Evolutionary conservation across 2,888 invertebrate species (phyloP).

Genomic region (Loripinus fragilis): DNA sequence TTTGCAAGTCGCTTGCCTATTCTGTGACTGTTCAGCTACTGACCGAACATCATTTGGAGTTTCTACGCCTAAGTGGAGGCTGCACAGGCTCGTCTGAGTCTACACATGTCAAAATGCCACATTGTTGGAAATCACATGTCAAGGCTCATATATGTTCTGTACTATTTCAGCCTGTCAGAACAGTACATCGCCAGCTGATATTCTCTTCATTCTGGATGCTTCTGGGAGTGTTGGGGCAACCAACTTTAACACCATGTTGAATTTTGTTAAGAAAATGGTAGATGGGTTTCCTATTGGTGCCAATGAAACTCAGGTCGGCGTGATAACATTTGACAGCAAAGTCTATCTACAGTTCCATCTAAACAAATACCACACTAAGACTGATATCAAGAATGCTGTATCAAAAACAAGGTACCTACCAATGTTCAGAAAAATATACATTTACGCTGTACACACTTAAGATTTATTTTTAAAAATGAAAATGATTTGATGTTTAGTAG

Average conservation of each 20-base stretch:
- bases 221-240: slow-evolving; percentile 74
- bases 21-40: no score
- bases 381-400: slow-evolving; percentile 68
- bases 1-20: no score
- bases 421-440: no score
- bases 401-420: slow-evolving; percentile 36
- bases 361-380: slow-evolving; percentile 71
- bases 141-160: no score
- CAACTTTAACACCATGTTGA: slow-evolving; percentile 71
- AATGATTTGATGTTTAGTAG: no score
- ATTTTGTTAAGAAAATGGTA: slow-evolving; percentile 73
- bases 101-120: no score
- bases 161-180: slow-evolving; percentile 1
- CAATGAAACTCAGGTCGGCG: slow-evolving; percentile 69
- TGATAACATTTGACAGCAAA: slow-evolving; percentile 71
- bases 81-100: no score
- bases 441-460: no score
- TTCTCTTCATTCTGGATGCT: slow-evolving; percentile 78
- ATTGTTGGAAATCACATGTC: no score
- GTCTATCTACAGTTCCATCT: slow-evolving; percentile 75
- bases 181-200: slow-evolving; percentile 69
- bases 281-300: slow-evolving; percentile 69
- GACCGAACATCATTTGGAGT: no score
- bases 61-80: no score
- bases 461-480: no score